Evolutionary conservation across 2,888 invertebrate genomes (phyloP).

Genomic region (Lumbricus terrestris): DNA sequence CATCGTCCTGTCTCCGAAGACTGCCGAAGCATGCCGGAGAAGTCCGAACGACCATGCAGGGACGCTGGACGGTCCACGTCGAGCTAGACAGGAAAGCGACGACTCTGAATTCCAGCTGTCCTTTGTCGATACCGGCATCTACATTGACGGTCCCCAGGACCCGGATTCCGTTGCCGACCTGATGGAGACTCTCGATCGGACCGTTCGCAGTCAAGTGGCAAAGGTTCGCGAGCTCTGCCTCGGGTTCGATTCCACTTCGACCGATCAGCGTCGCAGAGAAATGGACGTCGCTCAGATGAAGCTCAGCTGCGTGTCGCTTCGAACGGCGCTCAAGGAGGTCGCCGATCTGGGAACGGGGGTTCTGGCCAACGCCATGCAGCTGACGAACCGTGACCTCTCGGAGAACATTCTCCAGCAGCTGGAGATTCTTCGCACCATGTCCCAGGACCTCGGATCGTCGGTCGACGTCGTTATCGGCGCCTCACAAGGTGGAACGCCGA

Average conservation of each 20-base stretch:
- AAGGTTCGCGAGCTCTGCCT: background rate
- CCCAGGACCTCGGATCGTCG: background rate
- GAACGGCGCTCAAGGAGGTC: conserved; percentile 5
- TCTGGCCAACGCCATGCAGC: conserved; percentile 8
- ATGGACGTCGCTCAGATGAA: background rate
- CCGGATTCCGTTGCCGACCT: background rate
- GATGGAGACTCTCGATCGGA: background rate
- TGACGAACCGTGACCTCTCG: background rate
- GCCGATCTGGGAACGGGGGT: conserved; percentile 5
- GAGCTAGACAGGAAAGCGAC: background rate
- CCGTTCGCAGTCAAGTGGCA: background rate
- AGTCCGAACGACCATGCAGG: background rate
- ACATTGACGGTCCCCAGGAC: background rate
- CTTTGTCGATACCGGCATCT: conserved; percentile 8
- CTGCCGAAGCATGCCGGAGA: background rate
- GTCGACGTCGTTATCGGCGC: background rate
- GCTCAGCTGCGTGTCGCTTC: background rate
- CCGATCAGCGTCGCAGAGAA: background rate
- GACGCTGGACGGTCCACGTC: background rate
- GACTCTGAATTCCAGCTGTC: background rate
- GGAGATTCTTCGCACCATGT: background rate
- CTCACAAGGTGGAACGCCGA: background rate
- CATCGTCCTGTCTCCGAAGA: background rate
- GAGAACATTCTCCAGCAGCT: background rate
- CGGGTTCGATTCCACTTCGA: background rate